Conservation (phyloP, 2,888 invertebrate genomes). For the Macaria notata region DNA sequence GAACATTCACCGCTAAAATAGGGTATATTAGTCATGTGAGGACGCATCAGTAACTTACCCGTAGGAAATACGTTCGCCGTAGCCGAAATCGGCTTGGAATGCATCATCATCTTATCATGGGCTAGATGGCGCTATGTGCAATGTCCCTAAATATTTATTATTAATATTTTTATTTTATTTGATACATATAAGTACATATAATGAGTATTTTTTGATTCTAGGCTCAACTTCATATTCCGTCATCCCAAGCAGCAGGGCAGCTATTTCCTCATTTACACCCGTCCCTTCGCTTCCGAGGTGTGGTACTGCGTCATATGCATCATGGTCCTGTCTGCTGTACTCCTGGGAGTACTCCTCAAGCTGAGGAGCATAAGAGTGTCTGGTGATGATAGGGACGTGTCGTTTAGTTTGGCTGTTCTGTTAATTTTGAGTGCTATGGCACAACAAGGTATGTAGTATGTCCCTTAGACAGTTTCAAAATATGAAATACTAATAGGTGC, state of each 20-base stretch:
- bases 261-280: conserved; percentile 84
- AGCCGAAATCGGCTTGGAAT: no score
- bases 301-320: conserved; percentile 78
- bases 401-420: conserved; percentile 69
- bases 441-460: conserved; percentile 67
- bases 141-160: no score
- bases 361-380: conserved; percentile 32
- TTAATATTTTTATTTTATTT: no score
- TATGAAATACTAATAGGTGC: no score
- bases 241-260: conserved; percentile 84
- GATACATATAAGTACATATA: no score
- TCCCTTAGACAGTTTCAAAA: background rate
- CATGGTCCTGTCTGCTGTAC: conserved; percentile 45
- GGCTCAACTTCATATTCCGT: conserved; percentile 85
- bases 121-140: no score
- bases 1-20: no score
- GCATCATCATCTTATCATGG: no score
- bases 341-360: conserved; percentile 50
- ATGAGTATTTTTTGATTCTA: conserved; percentile 40
- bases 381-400: conserved; percentile 54
- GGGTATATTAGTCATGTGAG: no score
- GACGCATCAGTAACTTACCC: no score
- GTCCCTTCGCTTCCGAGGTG: conserved; percentile 82
- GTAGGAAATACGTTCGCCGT: no score
- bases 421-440: conserved; percentile 70